Evolutionary conservation across 2,888 invertebrate species (phyloP).

Genomic region (Halocaridina rubra): DNA sequence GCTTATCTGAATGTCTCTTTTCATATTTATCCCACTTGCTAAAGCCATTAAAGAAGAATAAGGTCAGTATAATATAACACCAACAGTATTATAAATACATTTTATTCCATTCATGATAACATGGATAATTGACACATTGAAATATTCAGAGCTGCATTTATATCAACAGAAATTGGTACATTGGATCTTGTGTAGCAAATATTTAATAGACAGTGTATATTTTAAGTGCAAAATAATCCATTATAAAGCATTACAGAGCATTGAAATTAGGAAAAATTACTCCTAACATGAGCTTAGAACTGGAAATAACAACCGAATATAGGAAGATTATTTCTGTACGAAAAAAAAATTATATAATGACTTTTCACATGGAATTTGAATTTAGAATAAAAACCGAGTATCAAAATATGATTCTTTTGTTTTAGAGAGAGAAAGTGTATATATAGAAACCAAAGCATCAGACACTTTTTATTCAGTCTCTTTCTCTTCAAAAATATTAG

Average conservation of each 20-base stretch:
- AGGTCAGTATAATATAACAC: neutral
- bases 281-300: neutral
- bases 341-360: no score
- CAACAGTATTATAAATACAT: constrained; percentile 39
- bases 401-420: no score
- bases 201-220: neutral
- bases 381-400: no score
- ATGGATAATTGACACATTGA: constrained; percentile 49
- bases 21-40: no score
- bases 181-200: neutral
- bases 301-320: neutral
- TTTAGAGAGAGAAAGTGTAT: no score
- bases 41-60: neutral
- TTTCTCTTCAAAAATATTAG: no score
- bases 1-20: neutral
- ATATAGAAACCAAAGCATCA: no score
- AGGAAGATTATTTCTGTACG: neutral
- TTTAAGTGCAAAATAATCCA: no score
- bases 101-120: constrained; percentile 53
- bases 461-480: no score
- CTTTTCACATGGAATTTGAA: no score
- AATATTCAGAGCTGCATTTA: constrained; percentile 36
- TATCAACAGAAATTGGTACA: constrained; percentile 1
- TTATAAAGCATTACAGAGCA: no score
- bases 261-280: neutral